A percentile compares a stretch with the other conserved stretches of the same genome.
phyloP scores from a whole-genome alignment of 1,140 invertebrate species.

The Grapholita molesta region DNA sequence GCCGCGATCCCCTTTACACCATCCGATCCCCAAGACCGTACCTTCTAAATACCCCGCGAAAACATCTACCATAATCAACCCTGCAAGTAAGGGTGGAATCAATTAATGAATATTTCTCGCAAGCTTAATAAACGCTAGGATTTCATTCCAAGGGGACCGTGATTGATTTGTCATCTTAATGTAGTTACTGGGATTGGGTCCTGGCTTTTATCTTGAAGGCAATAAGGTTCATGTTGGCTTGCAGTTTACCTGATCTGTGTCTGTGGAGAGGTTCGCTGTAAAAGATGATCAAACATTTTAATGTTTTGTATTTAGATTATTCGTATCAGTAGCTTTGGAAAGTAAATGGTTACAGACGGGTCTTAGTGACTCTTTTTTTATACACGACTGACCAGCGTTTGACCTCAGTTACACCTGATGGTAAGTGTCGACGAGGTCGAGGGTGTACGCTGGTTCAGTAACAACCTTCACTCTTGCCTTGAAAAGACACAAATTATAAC shows the following conservation, averaged over 20 bases:
- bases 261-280: not conserved
- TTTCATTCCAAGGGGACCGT: conserved; percentile 52
- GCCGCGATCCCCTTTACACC: conserved; percentile 17
- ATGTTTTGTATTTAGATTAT: not conserved
- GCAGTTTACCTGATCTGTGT: not conserved
- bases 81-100: conserved; percentile 59
- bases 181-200: not conserved
- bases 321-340: too few species aligned
- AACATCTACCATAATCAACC: conserved; percentile 60
- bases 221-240: not conserved
- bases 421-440: too few species aligned
- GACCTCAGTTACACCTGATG: too few species aligned
- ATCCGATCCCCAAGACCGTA: conserved; percentile 8
- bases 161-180: conserved; percentile 41
- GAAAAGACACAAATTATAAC: too few species aligned
- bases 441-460: too few species aligned
- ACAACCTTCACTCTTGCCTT: too few species aligned
- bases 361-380: too few species aligned
- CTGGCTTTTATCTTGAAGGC: not conserved
- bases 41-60: conserved; percentile 24
- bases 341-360: too few species aligned
- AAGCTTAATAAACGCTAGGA: conserved; percentile 68
- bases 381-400: too few species aligned
- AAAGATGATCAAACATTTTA: too few species aligned
- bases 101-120: conserved; percentile 71